Base-by-base conservation (phyloP, 1,140 invertebrate species). In the Choristoneura fumiferana region DNA sequence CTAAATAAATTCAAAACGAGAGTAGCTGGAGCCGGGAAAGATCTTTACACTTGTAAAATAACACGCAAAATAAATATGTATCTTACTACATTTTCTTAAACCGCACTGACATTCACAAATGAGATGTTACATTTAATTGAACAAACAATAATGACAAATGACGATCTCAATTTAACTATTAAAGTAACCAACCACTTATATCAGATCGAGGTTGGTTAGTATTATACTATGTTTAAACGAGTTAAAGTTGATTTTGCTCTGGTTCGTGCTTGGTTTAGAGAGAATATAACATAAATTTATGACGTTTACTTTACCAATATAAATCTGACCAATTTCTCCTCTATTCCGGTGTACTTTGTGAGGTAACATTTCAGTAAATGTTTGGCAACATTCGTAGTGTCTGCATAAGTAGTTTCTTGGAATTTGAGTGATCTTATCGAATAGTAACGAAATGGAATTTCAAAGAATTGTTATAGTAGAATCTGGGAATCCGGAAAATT, bases 211-310 rank as follows among this genome's bases (percentile, higher is more conserved):
- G 9, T 15, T 8, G 9, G 9, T 17, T 10, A 18, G 18, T 29
- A 45, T n/a, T 10, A 8, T 6, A n/a, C 17, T 5, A 14, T 22
- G 18, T 45, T 10, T 0, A 18, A 22, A 45, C 1, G 13, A 22
- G 18, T 18, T n/a, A 22, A 8, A n/a, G 14, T 18, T 15, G 9
- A 8, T 18, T 45, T 45, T 15, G 40, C 40, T 18, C 8, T 17
- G 10, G n/a, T n/a, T 3, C 10, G 3, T 62, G 60, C 55, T 54
- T 63, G 54, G 57, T 67, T 69, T 73, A 58, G 62, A 67, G 65
- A 67, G 65, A 71, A 81, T 76, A 79, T 75, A 73, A 71, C 67
- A 43, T 60, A 77, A 68, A 84, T 80, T 80, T 77, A 80, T 71
- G 70, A 62, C 34, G 64, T 64, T 73, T 67, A 69, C 62, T 58